Base-by-base conservation (phyloP, 2,888 invertebrate genomes). In the Portevinia maculata region DNA sequence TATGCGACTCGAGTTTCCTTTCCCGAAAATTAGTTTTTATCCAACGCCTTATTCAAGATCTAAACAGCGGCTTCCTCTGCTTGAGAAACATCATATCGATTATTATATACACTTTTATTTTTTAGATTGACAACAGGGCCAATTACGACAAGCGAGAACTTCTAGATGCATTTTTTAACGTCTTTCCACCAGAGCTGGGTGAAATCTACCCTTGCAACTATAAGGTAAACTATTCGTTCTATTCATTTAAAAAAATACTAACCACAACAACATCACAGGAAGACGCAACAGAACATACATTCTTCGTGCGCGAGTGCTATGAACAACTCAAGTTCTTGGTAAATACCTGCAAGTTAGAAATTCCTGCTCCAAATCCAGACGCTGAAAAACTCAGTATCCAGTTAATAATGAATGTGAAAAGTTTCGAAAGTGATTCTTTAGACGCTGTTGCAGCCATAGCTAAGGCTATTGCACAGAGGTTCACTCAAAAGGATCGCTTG, bases 161-260 rank as follows among this genome's bases (percentile, higher is more conserved):
- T 1, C 86, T 90, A 59, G 87, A 88, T 57, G 87, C 86, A 15
- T 87, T 89, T 34, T 89, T 89, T 41, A 84, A 87, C 9, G 79
- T 85, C 0, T 69, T 88, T 2, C 86, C 87, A n/a, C 79, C 85
- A 0, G 71, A 64, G 1, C 48, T 86, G 1, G 85, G 87, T 34
- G 89, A 89, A 37, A 85, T 89, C 7, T 89, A 89, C 86, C 89
- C 90, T 0, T 90, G 90, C 60, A 88, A 90, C 74, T 89, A 90
- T 65, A 87, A 87, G 85, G 89, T 89, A 75, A 84, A 64, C 3
- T 8, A 0, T 0, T 13, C 15, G 0, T 1, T 11, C 7, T 28
- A 5, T 21, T 19, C 2, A 30, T 8, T 7, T 13, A 19, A 34
- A 34, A 9, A 9, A 11, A 69, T 67, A 1, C n/a, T 13, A 15